Evolutionary conservation across 2,797 vertebrate species (phyloP).

Genomic region (Xenentodon cancila): DNA sequence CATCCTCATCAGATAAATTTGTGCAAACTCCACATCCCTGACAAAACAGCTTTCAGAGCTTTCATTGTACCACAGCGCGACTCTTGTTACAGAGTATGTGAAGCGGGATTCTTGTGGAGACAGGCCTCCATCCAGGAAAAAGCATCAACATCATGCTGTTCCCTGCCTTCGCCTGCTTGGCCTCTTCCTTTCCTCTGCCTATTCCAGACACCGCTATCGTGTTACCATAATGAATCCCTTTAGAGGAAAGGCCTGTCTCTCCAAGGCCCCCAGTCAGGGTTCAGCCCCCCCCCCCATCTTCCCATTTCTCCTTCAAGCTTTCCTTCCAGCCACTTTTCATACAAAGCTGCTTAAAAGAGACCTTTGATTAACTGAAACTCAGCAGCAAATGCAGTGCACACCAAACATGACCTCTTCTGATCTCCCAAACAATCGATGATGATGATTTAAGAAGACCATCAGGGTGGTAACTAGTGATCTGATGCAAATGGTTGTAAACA

Average conservation of each 20-base stretch:
- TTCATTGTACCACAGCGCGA: slow-evolving; percentile 50
- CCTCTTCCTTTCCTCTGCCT: slow-evolving; percentile 59
- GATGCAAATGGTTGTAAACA: not conserved
- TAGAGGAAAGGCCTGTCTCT: slow-evolving; percentile 59
- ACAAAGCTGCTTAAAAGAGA: slow-evolving; percentile 10
- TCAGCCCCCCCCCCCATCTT: slow-evolving; percentile 9
- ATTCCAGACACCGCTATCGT: slow-evolving; percentile 69
- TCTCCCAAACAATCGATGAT: not conserved
- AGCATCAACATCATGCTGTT: slow-evolving; percentile 57
- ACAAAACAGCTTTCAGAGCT: slow-evolving; percentile 39
- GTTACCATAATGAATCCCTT: slow-evolving; percentile 73
- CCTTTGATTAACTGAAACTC: slow-evolving; percentile 36
- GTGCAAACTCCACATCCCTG: slow-evolving; percentile 15
- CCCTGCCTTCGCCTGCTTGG: slow-evolving; percentile 32
- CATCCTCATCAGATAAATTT: slow-evolving; percentile 13
- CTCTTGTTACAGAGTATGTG: slow-evolving; percentile 59
- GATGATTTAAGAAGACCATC: not conserved
- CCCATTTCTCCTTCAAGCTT: slow-evolving; percentile 13
- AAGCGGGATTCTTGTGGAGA: slow-evolving; percentile 54
- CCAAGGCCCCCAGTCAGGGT: slow-evolving; percentile 37
- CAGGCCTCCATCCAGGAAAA: slow-evolving; percentile 65
- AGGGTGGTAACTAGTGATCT: not conserved
- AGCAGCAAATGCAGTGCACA: not conserved
- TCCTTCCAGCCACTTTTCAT: slow-evolving; percentile 16
- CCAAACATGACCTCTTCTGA: slow-evolving; percentile 10